A percentile compares a stretch with the other conserved stretches of the same genome.
Conservation (phyloP, 2,888 invertebrate genomes). For the Cephonodes hylas region DNA sequence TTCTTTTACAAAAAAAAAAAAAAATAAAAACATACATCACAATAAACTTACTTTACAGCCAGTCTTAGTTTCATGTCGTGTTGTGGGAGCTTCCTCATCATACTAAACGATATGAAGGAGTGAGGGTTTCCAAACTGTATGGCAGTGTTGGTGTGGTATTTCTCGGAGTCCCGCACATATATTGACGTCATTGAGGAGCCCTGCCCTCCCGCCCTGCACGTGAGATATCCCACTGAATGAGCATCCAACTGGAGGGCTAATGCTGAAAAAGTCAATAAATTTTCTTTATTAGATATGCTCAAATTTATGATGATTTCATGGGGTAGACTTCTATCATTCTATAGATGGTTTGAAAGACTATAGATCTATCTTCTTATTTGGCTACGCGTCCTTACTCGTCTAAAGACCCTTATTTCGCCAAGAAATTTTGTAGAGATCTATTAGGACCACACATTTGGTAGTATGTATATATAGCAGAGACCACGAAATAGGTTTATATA, state of each 20-base stretch:
- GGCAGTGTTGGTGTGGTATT: constrained; percentile 84
- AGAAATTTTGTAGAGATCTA: too few relatives aligned
- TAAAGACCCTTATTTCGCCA: too few relatives aligned
- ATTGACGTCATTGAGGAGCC: constrained; percentile 89
- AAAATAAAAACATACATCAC: not conserved
- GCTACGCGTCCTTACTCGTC: too few relatives aligned
- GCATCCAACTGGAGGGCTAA: constrained; percentile 93
- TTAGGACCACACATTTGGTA: too few relatives aligned
- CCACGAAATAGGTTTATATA: too few relatives aligned
- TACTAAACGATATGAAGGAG: constrained; percentile 87
- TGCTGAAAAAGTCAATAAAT: too few relatives aligned
- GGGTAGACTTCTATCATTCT: too few relatives aligned
- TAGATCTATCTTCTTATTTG: too few relatives aligned
- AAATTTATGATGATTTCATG: too few relatives aligned
- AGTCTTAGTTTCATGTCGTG: constrained; percentile 89
- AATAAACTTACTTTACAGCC: constrained; percentile 86
- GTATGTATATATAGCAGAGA: too few relatives aligned
- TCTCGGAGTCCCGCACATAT: constrained; percentile 88
- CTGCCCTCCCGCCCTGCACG: constrained; percentile 86
- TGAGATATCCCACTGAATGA: constrained; percentile 93
- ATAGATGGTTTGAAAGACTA: too few relatives aligned
- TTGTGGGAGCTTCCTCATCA: constrained; percentile 90
- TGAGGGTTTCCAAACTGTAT: constrained; percentile 92
- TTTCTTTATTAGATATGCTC: too few relatives aligned
- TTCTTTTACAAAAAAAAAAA: not conserved